A percentile compares a stretch with the other conserved stretches of the same genome.
These are phyloP conservation scores for Pseudotriccus pelzelni DNA, from an alignment of 2,797 vertebrate species.

Conservation along the genomic window DNA sequence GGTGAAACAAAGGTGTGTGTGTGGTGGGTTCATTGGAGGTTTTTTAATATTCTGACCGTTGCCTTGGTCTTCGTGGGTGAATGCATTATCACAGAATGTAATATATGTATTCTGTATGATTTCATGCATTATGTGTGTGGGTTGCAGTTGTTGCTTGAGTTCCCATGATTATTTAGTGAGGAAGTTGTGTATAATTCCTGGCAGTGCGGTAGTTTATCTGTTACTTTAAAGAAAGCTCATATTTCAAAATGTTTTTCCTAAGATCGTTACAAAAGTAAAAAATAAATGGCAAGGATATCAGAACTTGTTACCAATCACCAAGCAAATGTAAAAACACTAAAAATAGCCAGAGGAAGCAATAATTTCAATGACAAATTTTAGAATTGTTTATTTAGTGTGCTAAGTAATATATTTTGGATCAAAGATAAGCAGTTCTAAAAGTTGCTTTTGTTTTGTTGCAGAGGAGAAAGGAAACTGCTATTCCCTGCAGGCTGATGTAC, in stretches of 20 bases:
- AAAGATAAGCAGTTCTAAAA: constrained; percentile 85
- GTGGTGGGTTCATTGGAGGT: accelerated
- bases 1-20: neutral
- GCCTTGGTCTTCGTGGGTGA: neutral
- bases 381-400: constrained; percentile 80
- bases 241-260: constrained; percentile 68
- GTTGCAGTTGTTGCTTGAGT: constrained; percentile 75
- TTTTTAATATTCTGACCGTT: neutral
- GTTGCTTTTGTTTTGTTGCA: constrained; percentile 80
- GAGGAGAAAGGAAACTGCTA: constrained; percentile 83
- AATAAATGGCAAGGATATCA: constrained; percentile 70
- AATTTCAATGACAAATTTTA: constrained; percentile 83
- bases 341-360: constrained; percentile 85
- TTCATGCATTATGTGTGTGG: constrained; percentile 62
- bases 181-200: constrained; percentile 71
- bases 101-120: constrained; percentile 39
- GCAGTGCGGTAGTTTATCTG: constrained; percentile 67
- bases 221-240: constrained; percentile 73
- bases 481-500: constrained; percentile 84
- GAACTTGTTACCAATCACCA: constrained; percentile 73
- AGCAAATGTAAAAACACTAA: constrained; percentile 73
- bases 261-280: constrained; percentile 74
- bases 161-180: constrained; percentile 76
- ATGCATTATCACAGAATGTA: constrained; percentile 24
- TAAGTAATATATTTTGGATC: constrained; percentile 85